A percentile compares a stretch with the other conserved stretches of the same genome.
Conservation (phyloP, 1,140 invertebrate species). For the Sminthurides bifidus region DNA sequence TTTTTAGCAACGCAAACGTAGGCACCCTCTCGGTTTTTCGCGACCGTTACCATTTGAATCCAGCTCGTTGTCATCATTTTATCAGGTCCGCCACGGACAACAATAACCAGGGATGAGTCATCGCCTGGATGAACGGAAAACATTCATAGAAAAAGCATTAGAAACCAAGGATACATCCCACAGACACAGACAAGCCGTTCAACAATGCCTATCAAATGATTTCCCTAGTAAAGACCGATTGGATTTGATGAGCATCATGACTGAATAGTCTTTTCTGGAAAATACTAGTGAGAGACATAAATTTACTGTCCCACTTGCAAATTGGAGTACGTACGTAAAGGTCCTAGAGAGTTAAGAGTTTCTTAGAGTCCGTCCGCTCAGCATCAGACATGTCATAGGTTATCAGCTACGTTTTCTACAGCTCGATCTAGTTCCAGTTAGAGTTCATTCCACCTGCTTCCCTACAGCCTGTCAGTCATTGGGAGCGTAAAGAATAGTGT, state of each 20-base stretch:
- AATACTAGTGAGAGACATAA: not conserved
- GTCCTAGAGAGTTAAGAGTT: no score
- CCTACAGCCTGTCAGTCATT: no score
- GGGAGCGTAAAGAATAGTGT: no score
- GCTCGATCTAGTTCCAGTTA: no score
- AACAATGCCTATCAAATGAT: not conserved
- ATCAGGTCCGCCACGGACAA: slow-evolving; percentile 45
- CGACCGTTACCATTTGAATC: slow-evolving; percentile 47
- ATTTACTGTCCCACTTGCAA: not conserved
- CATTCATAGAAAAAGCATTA: no score
- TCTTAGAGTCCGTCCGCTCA: no score
- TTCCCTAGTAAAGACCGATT: not conserved
- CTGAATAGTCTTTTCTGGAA: not conserved
- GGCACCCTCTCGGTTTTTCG: slow-evolving; percentile 44
- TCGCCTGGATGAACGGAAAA: slow-evolving; percentile 14
- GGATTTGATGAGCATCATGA: no score
- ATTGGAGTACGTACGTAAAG: no score
- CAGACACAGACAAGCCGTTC: not conserved
- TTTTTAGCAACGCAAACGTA: slow-evolving; percentile 53
- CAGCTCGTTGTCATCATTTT: slow-evolving; percentile 50
- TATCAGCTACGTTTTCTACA: no score
- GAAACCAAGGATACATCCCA: no score
- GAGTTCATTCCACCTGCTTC: no score
- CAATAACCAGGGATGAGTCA: slow-evolving; percentile 21
- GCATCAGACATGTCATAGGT: no score